Evolutionary conservation across 64 coral and sea anemone species (phyloP), one percentile per base, ranked within the genome.

Genomic region (Pachyseris speciosa): DNA sequence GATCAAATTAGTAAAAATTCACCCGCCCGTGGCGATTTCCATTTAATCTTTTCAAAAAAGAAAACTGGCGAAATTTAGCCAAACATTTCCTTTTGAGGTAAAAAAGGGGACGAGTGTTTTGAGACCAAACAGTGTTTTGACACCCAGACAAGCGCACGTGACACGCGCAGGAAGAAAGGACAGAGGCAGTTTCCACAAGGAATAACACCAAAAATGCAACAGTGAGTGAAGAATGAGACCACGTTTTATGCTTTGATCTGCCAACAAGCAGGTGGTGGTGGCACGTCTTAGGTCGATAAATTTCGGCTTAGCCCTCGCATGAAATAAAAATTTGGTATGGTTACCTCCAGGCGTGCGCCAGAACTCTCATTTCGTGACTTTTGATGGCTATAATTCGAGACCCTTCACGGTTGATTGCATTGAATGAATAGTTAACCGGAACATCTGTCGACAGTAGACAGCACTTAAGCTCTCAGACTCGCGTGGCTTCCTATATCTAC

Each of bases 341-440:
- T 1, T 28, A 0, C 24, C 42, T 25, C 72, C 10, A 4, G 42
- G n/a, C 8, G 43, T 0, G 2, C 67, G 38, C 22, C 29, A 49
- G 2, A 55, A 41, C 40, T 38, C 60, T 22, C 10, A 41, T 57
- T 81, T 81, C 52, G 77, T 81, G 77, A 81, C 77, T 81, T 81
- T 16, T 60, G 22, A 27, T 61, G 68, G n/a, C 15, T 26, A 44
- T 24, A 74, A 27, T 44, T 24, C 6, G 9, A 43, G 22, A 74
- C 40, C 32, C n/a, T 51, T 40, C 53, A 60, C 40, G 27, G 29
- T 16, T 37, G 26, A 78, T 78, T 61, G 77, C 17, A 40, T 40
- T 20, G 47, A 49, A 49, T 1, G 7, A 55, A 20, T 22, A 37
- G 77, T 63, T 40, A 22, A 63, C 19, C 11, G 22, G 22, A 53